Base-by-base conservation (phyloP, 2,113 vertebrate species). In the Coturnix japonica region DNA sequence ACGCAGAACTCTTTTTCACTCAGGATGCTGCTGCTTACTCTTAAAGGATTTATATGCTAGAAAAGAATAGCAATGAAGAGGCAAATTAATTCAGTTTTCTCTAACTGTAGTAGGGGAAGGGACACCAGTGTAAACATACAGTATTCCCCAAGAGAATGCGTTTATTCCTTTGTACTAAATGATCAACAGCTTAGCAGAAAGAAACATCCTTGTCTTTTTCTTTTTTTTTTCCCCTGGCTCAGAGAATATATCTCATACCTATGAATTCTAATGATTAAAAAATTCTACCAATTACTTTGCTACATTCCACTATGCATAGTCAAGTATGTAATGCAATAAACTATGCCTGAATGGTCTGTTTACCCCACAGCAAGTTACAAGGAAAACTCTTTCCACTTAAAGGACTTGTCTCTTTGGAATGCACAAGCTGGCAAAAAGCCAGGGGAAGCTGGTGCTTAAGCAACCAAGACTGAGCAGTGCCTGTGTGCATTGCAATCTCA, bases 361-460 rank as follows among this genome's bases (percentile, higher is more conserved):
- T 97, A 97, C 96, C 94, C 95, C 97, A 95, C 93, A 96, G 97
- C 97, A 97, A 97, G 96, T 95, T 95, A 95, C 93, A 96, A 97
- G 96, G 95, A 95, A 97, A 98, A 97, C 83, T 96, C 97, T 95
- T 96, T 92, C 54, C 94, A 95, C 96, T 97, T 96, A 94, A 97
- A 98, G 97, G 96, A 96, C 91, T 95, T 95, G 95, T 92, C 97
- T 98, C 96, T 96, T 91, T 90, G 90, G 97, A 98, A 97, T 56
- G 60, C 61, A 85, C 96, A 72, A 94, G 87, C 97, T 97, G 98
- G 97, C 97, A 95, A 94, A 95, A 96, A 96, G 97, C 98, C 97
- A 97, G 96, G 94, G 95, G 96, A 97, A 97, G 96, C 97, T 96
- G 97, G 96, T 97, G 97, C 97, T 97, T 97, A 97, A 98, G 97